A percentile compares a stretch with the other conserved stretches of the same genome.
Conservation (phyloP, 2,113 vertebrate species). For the Bungarus multicinctus region DNA sequence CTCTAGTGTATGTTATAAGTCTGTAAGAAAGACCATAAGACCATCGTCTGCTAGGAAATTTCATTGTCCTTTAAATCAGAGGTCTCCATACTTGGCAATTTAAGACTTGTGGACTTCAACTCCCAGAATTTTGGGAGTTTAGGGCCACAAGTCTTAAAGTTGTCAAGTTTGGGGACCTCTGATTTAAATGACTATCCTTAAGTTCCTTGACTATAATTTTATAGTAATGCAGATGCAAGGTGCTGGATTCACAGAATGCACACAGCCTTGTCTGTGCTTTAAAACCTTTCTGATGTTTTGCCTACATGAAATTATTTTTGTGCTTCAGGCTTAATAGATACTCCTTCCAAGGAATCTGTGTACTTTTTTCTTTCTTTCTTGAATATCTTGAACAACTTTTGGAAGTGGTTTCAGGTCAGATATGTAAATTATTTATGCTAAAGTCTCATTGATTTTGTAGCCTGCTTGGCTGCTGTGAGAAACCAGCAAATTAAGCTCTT, state of each 20-base stretch:
- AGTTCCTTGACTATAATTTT: not conserved
- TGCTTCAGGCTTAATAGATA: not conserved
- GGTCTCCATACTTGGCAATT: too few relatives aligned
- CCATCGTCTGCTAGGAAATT: not conserved
- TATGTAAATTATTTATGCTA: not conserved
- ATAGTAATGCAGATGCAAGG: not conserved
- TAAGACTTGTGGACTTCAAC: too few relatives aligned
- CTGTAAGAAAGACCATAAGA: not conserved
- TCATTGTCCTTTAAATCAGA: not conserved
- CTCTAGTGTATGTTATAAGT: not conserved
- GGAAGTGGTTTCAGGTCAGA: conserved; percentile 2
- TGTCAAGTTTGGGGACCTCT: too few relatives aligned
- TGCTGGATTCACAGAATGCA: not conserved
- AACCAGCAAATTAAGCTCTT: conserved; percentile 39
- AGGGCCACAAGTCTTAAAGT: too few relatives aligned
- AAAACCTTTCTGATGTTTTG: not conserved
- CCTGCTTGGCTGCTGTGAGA: conserved; percentile 15
- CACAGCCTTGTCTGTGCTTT: not conserved
- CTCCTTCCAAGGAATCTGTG: not conserved
- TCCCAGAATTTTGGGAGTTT: too few relatives aligned
- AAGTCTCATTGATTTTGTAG: conserved; percentile 3
- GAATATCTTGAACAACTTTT: conserved; percentile 5
- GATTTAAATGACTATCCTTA: not conserved
- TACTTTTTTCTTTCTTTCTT: not conserved
- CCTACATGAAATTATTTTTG: not conserved